Conservation (phyloP, 2,888 invertebrate species). For the Odontomyia ornata region DNA sequence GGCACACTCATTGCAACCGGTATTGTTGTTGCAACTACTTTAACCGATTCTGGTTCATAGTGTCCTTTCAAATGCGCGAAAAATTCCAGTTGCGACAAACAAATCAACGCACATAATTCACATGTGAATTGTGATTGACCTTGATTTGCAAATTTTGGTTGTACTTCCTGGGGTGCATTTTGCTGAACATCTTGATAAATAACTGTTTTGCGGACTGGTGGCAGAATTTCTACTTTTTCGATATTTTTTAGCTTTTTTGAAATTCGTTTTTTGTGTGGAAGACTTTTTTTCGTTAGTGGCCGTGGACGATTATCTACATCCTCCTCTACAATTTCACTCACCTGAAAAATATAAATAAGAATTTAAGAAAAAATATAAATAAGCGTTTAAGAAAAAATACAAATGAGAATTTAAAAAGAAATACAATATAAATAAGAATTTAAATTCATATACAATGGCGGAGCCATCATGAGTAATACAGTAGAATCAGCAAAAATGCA, state of each 20-base stretch:
- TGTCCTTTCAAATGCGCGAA: slow-evolving; percentile 86
- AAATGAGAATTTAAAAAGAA: no score
- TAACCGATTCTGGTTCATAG: slow-evolving; percentile 70
- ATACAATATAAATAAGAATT: no score
- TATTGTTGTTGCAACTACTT: slow-evolving; percentile 47
- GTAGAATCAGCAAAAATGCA: no score
- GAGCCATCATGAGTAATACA: no score
- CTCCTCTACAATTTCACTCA: slow-evolving; percentile 4
- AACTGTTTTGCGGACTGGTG: slow-evolving; percentile 7
- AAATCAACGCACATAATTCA: slow-evolving; percentile 80
- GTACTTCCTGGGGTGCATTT: neutral
- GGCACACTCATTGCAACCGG: neutral
- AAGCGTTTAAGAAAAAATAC: no score
- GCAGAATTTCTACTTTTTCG: slow-evolving; percentile 48
- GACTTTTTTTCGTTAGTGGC: slow-evolving; percentile 68
- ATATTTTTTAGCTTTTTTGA: slow-evolving; percentile 75
- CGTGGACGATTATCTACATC: slow-evolving; percentile 40
- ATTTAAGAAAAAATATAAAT: no score
- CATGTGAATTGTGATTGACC: slow-evolving; percentile 65
- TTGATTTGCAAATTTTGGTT: neutral
- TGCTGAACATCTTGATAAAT: slow-evolving; percentile 43
- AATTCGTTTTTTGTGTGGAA: slow-evolving; percentile 88
- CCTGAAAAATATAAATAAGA: neutral
- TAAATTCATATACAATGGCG: no score
- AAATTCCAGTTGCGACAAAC: slow-evolving; percentile 81